phyloP scores from a whole-genome alignment of 2,888 invertebrate species.

The Scrobipalpa atriplicella region DNA sequence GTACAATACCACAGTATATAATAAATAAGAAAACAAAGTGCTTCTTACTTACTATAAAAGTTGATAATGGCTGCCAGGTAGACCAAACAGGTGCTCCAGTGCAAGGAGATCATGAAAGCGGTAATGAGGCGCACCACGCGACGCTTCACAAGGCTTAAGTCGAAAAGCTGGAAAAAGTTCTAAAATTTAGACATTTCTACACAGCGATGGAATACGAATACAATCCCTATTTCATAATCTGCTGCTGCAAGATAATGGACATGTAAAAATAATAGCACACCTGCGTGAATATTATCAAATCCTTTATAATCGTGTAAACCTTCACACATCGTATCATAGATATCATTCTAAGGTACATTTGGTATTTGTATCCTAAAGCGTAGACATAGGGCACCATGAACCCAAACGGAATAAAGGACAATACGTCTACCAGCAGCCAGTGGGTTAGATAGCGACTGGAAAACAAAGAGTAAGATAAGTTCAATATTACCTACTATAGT shows the following conservation, averaged over 20 bases:
- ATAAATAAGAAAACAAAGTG: no score
- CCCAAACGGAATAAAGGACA: slow-evolving; percentile 50
- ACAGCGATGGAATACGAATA: no score
- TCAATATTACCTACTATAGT: not conserved
- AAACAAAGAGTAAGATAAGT: slow-evolving; percentile 2
- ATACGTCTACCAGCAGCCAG: slow-evolving; percentile 52
- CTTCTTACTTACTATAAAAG: slow-evolving; percentile 62
- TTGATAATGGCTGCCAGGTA: slow-evolving; percentile 47
- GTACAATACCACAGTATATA: no score
- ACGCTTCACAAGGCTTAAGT: slow-evolving; percentile 49
- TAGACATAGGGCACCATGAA: slow-evolving; percentile 38
- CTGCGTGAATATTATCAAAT: slow-evolving; percentile 45
- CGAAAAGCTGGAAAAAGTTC: slow-evolving; percentile 45
- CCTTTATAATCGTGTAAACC: slow-evolving; percentile 31
- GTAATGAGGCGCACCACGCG: slow-evolving; percentile 42
- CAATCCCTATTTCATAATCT: no score
- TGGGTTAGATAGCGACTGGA: slow-evolving; percentile 50
- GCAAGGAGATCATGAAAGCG: slow-evolving; percentile 49
- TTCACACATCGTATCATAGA: slow-evolving; percentile 43
- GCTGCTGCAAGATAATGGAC: no score
- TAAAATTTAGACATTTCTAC: not conserved
- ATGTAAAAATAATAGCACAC: slow-evolving; percentile 36
- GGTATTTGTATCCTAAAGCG: not conserved
- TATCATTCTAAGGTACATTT: slow-evolving; percentile 42
- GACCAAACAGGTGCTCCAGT: slow-evolving; percentile 56